These are phyloP conservation scores for Cottoperca gobio DNA, from an alignment of 2,797 vertebrate genomes.

Conservation along the genomic window DNA sequence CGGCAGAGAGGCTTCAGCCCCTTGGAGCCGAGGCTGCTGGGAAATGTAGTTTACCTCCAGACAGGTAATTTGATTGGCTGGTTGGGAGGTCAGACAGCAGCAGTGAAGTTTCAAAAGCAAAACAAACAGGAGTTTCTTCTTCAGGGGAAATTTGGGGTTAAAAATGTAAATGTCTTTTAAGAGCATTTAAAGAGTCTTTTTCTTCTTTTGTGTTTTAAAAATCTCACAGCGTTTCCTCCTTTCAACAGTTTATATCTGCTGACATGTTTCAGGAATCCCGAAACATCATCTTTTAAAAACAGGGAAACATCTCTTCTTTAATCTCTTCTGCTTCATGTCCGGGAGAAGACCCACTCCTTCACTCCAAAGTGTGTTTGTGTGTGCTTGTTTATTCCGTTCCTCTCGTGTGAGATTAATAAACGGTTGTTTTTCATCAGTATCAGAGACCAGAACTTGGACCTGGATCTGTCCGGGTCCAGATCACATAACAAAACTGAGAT, in stretches of 20 bases:
- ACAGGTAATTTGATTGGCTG: not conserved
- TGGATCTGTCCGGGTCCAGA: not conserved
- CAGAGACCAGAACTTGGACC: not conserved
- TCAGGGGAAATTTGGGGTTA: constrained; percentile 7
- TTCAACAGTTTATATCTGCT: not conserved
- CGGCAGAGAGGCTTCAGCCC: not conserved
- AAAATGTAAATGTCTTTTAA: constrained; percentile 14
- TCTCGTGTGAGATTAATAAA: not conserved
- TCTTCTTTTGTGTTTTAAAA: not conserved
- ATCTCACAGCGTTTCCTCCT: not conserved
- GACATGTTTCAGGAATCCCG: not conserved
- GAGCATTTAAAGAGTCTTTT: constrained; percentile 4
- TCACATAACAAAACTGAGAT: not conserved
- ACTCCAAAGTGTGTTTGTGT: too few relatives aligned
- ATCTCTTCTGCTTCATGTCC: not conserved
- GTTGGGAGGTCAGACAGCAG: constrained; percentile 5
- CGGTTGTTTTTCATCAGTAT: too few relatives aligned
- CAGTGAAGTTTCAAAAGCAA: not conserved
- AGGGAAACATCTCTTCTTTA: not conserved
- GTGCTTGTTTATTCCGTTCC: not conserved
- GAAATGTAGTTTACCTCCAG: constrained; percentile 9
- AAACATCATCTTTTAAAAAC: not conserved
- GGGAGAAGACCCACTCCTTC: too few relatives aligned
- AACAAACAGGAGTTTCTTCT: not conserved
- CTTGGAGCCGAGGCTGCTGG: constrained; percentile 41